Conservation (phyloP, 2,113 vertebrate genomes). For the Muscicapa adusta region DNA sequence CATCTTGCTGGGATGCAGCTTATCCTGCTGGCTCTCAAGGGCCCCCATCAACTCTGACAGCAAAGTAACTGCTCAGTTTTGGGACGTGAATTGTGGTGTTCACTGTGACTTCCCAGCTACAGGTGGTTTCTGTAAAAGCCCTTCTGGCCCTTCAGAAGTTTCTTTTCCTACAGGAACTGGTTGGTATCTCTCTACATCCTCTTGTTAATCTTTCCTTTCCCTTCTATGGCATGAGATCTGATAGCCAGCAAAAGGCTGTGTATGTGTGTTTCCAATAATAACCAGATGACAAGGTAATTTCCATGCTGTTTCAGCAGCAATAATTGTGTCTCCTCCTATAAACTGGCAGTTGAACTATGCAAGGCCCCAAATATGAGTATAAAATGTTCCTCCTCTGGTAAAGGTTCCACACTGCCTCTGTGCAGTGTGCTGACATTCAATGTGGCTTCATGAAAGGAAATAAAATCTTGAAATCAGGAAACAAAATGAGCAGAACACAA, state of each 20-base stretch:
- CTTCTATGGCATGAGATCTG: not conserved
- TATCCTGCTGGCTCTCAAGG: not conserved
- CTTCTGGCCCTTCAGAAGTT: not conserved
- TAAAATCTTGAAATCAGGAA: not conserved
- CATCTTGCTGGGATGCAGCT: not conserved
- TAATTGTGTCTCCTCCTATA: not conserved
- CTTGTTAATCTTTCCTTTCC: not conserved
- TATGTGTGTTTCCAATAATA: not conserved
- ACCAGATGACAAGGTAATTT: not conserved
- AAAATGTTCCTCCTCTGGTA: not conserved
- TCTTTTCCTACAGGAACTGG: not conserved
- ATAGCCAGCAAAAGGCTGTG: not conserved
- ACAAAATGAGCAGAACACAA: not conserved
- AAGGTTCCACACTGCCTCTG: not conserved
- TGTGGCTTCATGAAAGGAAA: not conserved
- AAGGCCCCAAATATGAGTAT: not conserved
- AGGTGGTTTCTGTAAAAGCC: not conserved
- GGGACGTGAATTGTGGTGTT: accelerated
- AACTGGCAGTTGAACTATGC: not conserved
- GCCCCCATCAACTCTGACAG: not conserved
- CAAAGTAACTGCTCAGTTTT: accelerated
- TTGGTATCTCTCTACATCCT: not conserved
- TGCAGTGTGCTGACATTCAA: not conserved
- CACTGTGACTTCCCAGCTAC: not conserved
- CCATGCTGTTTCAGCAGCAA: accelerated